Conservation (phyloP, 2,888 invertebrate species). For the Emmelina monodactyla region DNA sequence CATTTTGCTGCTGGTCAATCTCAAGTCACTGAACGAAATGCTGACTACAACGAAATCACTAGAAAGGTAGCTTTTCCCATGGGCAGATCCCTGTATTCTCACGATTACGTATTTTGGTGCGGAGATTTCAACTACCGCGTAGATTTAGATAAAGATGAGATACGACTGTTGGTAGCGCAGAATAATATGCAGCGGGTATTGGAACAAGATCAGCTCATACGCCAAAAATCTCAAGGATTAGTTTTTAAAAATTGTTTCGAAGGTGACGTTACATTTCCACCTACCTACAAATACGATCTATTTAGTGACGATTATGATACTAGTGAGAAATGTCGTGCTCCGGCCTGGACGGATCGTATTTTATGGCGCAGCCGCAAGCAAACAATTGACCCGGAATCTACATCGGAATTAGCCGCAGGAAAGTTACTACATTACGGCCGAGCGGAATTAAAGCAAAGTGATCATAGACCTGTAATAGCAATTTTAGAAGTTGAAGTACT, state of each 20-base stretch:
- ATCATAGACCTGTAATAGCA: slow-evolving; percentile 95
- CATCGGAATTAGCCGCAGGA: slow-evolving; percentile 77
- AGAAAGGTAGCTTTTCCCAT: slow-evolving; percentile 90
- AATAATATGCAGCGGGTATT: slow-evolving; percentile 79
- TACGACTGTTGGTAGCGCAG: slow-evolving; percentile 81
- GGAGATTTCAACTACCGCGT: slow-evolving; percentile 99
- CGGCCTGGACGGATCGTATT: slow-evolving; percentile 99
- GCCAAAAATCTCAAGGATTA: slow-evolving; percentile 80
- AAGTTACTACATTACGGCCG: slow-evolving; percentile 88
- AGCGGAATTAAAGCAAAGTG: slow-evolving; percentile 96
- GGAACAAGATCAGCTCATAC: slow-evolving; percentile 87
- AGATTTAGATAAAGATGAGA: slow-evolving; percentile 93
- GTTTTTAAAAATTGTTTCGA: slow-evolving; percentile 94
- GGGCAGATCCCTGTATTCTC: slow-evolving; percentile 91
- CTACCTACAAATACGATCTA: slow-evolving; percentile 98
- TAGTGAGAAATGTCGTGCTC: slow-evolving; percentile 95
- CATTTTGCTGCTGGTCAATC: slow-evolving; percentile 99
- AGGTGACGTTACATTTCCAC: slow-evolving; percentile 89
- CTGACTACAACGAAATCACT: slow-evolving; percentile 95
- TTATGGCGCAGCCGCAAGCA: slow-evolving; percentile 87
- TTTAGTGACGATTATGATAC: slow-evolving; percentile 99
- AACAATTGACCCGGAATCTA: slow-evolving; percentile 71
- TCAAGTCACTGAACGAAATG: slow-evolving; percentile 93
- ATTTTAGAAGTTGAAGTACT: slow-evolving; percentile 88
- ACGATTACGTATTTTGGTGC: slow-evolving; percentile 99